Evolutionary conservation across 2,888 invertebrate species (phyloP), one percentile per base, ranked within the genome.

Genomic region (Pachymerium ferrugineum): DNA sequence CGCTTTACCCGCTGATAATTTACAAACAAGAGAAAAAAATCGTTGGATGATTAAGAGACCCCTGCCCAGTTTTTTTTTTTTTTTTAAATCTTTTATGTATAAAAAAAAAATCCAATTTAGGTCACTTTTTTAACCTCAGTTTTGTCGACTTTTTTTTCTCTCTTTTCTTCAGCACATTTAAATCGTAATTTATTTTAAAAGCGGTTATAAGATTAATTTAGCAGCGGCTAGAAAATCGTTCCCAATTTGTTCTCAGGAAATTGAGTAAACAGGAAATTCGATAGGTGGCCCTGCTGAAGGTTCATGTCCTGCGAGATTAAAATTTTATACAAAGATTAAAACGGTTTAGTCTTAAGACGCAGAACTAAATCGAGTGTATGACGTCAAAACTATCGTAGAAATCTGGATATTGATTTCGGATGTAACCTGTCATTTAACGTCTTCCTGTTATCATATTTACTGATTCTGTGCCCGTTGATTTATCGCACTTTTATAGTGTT

Each of bases 401-500:
- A 47, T 47, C 47, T 47, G 47, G 47, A 1, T n/a, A 47, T 47
- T 16, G 47, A 47, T 47, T 47, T 47, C 47, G 47, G 47, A 47
- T 47, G 47, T 47, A 19, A 47, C 12, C 14, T 47, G 47, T 47
- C 47, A n/a, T 47, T 47, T 47, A 16, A n/a, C 2, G 5, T 47
- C 47, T 47, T 47, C 47, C 47, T 47, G 47, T 47, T 47, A 47
- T 47, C 47, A 47, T 47, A 47, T 47, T 47, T 47, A 47, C 47
- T 16, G 16, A 16, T 16, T 47, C 22, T 47, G n/a, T n/a, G n/a
- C 1, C 2, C 1, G 47, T 47, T 47, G 47, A 8, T 47, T 47
- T 47, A 47, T 47, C 47, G 47, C 47, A 47, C 47, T 47, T 47
- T 47, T 47, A 22, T 42, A 14, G n/a, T 42, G 42, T 42, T 42